These are phyloP conservation scores for Tetramorium simillimum DNA, from an alignment of 1,140 invertebrate species.

Conservation along the genomic window DNA sequence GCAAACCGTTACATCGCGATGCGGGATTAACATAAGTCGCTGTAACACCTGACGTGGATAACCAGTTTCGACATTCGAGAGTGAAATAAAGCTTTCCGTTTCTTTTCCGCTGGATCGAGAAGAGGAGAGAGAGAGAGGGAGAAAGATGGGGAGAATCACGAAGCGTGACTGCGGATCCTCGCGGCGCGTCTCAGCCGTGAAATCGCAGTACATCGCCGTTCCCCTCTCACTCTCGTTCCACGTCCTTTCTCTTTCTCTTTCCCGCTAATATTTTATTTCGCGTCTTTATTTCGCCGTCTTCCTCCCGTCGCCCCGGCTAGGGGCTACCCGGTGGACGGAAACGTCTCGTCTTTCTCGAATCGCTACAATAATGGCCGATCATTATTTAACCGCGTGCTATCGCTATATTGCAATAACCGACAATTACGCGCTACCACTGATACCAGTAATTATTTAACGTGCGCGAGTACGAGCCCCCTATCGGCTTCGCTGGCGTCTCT, in stretches of 20 bases:
- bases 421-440: conserved; percentile 45
- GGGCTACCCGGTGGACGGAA: neutral
- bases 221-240: conserved; percentile 38
- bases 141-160: conserved; percentile 52
- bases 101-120: conserved; percentile 57
- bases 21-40: conserved; percentile 34
- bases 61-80: conserved; percentile 63
- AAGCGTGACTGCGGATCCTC: conserved; percentile 71
- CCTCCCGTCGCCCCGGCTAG: neutral
- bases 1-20: conserved; percentile 7
- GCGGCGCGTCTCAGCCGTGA: conserved; percentile 54
- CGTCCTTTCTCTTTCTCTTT: conserved; percentile 22
- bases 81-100: conserved; percentile 69
- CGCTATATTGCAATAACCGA: conserved; percentile 37
- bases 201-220: conserved; percentile 39
- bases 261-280: neutral
- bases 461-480: neutral
- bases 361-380: conserved; percentile 31
- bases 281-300: neutral
- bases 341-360: neutral
- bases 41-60: conserved; percentile 30
- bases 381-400: conserved; percentile 43
- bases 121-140: neutral
- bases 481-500: neutral
- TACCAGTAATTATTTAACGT: conserved; percentile 48